Percentiles rank a stretch among this genome's conserved stretches.
phyloP scores from a whole-genome alignment of 2,888 invertebrate species.

The Muschampia plurimacula region DNA sequence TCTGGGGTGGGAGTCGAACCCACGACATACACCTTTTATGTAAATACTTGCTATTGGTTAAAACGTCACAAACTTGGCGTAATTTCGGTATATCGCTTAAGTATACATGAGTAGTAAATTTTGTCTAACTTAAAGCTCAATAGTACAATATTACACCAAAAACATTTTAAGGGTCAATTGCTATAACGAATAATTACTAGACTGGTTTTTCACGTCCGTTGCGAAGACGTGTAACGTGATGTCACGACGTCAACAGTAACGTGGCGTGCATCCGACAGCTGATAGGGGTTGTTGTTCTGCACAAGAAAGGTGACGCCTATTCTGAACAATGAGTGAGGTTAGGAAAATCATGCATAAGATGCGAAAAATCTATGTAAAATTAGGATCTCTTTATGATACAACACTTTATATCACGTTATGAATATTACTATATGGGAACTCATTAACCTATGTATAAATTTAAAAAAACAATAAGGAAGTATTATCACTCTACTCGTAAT shows the following conservation, averaged over 20 bases:
- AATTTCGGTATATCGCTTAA: no score
- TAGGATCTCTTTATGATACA: not conserved
- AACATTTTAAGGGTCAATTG: conserved; percentile 41
- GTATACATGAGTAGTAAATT: no score
- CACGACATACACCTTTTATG: no score
- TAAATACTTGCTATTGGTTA: no score
- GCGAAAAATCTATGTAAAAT: not conserved
- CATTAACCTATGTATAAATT: no score
- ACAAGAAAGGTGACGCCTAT: conserved; percentile 29
- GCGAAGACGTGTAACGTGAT: conserved; percentile 60
- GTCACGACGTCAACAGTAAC: conserved; percentile 71
- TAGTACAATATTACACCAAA: not conserved
- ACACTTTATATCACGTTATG: not conserved
- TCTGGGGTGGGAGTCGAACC: no score
- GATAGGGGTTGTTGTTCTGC: conserved; percentile 71
- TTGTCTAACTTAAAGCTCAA: no score
- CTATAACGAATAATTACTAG: conserved; percentile 47
- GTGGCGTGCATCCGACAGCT: conserved; percentile 75
- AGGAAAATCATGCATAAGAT: not conserved
- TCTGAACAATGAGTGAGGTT: conserved; percentile 13
- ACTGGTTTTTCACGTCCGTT: conserved; percentile 55
- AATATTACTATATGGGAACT: not conserved
- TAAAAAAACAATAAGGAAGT: no score
- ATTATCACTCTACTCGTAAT: no score
- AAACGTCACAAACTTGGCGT: no score